Conservation (phyloP, 2,797 vertebrate species). For the Microctenopoma lineatum region DNA sequence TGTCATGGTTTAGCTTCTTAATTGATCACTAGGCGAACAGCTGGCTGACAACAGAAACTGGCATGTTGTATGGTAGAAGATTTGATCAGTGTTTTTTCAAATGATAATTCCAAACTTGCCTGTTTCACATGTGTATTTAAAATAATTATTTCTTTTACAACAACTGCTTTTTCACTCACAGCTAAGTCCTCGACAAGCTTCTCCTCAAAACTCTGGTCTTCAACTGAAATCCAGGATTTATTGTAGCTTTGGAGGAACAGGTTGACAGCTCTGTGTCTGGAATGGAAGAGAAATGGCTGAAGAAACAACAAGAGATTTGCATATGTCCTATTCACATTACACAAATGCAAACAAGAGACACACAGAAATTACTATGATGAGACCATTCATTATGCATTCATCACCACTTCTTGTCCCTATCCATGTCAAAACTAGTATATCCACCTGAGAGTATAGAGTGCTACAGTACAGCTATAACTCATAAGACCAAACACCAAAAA, state of each 20-base stretch:
- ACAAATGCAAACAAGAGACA: constrained; percentile 26
- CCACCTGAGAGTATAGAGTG: not conserved
- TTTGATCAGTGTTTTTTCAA: not conserved
- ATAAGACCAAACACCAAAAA: constrained; percentile 16
- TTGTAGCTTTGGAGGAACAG: constrained; percentile 96
- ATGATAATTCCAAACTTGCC: not conserved
- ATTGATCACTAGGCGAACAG: not conserved
- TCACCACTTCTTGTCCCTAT: not conserved
- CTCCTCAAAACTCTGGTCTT: constrained; percentile 91
- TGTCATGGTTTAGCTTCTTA: not conserved
- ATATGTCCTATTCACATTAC: not conserved
- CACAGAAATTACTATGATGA: constrained; percentile 5
- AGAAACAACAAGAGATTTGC: constrained; percentile 9
- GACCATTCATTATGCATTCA: constrained; percentile 19
- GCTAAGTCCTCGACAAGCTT: constrained; percentile 94
- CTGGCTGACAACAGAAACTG: too few species aligned
- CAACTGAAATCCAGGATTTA: constrained; percentile 92
- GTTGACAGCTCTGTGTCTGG: constrained; percentile 93
- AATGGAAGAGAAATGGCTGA: constrained; percentile 24
- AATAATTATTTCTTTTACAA: not conserved
- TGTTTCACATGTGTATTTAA: not conserved
- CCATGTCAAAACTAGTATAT: not conserved
- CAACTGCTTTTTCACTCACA: constrained; percentile 79
- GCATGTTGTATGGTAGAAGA: not conserved
- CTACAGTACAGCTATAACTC: constrained; percentile 1